These are phyloP conservation scores for Chionoecetes opilio DNA, from an alignment of 1,140 invertebrate species.

Conservation along the genomic window DNA sequence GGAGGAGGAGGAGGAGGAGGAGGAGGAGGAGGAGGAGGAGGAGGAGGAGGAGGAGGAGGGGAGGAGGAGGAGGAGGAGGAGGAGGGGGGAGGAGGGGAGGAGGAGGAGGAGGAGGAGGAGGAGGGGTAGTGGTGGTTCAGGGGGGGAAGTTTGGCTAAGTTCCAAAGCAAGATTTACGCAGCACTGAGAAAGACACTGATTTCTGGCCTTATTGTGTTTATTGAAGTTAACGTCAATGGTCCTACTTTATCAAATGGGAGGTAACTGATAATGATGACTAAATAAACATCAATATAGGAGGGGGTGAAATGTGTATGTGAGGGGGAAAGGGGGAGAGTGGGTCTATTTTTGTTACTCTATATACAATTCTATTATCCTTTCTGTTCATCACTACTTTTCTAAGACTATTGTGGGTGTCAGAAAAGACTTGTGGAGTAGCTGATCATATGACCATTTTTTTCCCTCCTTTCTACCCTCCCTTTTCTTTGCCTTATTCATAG, in stretches of 20 bases:
- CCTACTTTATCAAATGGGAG: neutral
- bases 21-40: neutral
- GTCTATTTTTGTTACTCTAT: neutral
- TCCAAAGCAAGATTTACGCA: neutral
- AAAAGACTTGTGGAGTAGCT: neutral
- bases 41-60: neutral
- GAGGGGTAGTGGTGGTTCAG: too few species aligned
- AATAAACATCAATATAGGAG: neutral
- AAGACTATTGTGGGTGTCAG: neutral
- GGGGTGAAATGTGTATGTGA: neutral
- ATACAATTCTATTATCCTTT: neutral
- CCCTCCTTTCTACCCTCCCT: too few species aligned
- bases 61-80: neutral
- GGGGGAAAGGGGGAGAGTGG: neutral
- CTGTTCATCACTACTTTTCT: neutral
- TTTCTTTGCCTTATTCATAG: too few species aligned
- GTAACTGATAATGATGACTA: neutral
- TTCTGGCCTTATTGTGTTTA: neutral
- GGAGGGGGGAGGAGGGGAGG: neutral
- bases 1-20: neutral
- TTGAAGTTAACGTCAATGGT: neutral
- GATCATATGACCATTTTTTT: too few species aligned
- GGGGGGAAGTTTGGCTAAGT: neutral
- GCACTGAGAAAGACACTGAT: conserved; percentile 13
- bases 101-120: neutral